Conservation (phyloP, 1,140 invertebrate species). For the Drosophila nigrodunni region DNA sequence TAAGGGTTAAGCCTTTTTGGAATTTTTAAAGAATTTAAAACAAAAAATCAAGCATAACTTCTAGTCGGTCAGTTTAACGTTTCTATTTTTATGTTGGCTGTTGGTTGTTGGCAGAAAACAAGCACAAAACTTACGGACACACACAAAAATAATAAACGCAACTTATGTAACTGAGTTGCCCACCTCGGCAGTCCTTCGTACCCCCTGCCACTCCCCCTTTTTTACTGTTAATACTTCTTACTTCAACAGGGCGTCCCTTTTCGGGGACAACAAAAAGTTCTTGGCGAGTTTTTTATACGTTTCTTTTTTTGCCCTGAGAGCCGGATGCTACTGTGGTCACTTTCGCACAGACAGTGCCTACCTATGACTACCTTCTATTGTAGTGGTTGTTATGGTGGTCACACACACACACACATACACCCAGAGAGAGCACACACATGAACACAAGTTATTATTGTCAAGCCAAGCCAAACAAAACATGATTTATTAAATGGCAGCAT, state of each 20-base stretch:
- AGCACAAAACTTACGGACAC: slow-evolving; percentile 68
- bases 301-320: slow-evolving; percentile 40
- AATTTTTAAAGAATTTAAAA: too few species aligned
- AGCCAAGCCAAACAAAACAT: slow-evolving; percentile 80
- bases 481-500: slow-evolving; percentile 82
- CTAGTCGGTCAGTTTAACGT: not conserved
- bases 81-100: slow-evolving; percentile 12
- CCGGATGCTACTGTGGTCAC: slow-evolving; percentile 78
- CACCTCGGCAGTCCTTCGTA: not conserved
- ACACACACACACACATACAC: slow-evolving; percentile 30
- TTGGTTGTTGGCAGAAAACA: slow-evolving; percentile 64
- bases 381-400: slow-evolving; percentile 44
- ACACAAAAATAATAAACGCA: slow-evolving; percentile 76
- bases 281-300: slow-evolving; percentile 59
- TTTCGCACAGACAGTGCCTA: slow-evolving; percentile 68
- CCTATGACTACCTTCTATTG: slow-evolving; percentile 48
- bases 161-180: slow-evolving; percentile 71
- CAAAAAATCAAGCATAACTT: not conserved
- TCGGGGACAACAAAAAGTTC: slow-evolving; percentile 63
- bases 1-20: too few species aligned
- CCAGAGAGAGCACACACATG: slow-evolving; percentile 47
- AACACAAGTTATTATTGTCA: slow-evolving; percentile 79
- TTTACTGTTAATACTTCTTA: not conserved
- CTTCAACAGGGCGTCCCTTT: slow-evolving; percentile 36
- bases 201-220: not conserved